A percentile compares a stretch with the other conserved stretches of the same genome.
These are phyloP conservation scores for Papilio xuthus DNA, from an alignment of 1,140 invertebrate genomes.

Conservation along the genomic window DNA sequence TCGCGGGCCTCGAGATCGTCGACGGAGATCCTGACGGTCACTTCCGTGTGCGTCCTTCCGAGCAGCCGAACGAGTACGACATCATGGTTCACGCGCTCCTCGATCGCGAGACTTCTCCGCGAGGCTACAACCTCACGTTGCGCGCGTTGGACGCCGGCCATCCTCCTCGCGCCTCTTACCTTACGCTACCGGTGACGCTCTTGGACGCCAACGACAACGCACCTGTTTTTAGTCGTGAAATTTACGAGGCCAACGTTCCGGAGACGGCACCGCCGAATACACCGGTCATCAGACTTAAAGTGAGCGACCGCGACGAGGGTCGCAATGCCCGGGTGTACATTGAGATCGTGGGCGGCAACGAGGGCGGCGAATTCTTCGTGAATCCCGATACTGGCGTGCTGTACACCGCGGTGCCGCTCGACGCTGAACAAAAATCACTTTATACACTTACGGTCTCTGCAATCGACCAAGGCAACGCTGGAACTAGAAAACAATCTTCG, in stretches of 20 bases:
- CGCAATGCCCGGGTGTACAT: conserved; percentile 92
- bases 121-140: conserved; percentile 93
- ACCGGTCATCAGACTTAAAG: conserved; percentile 92
- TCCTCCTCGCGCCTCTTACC: conserved; percentile 88
- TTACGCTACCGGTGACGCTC: conserved; percentile 89
- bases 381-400: conserved; percentile 95
- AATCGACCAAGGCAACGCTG: conserved; percentile 92
- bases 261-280: conserved; percentile 95
- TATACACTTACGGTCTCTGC: conserved; percentile 96
- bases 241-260: conserved; percentile 93
- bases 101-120: conserved; percentile 88
- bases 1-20: conserved; percentile 92
- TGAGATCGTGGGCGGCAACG: conserved; percentile 96
- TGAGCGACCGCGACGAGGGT: conserved; percentile 92
- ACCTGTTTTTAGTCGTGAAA: conserved; percentile 93
- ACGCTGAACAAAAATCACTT: conserved; percentile 93
- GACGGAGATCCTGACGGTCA: conserved; percentile 94
- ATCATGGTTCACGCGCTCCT: conserved; percentile 89
- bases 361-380: conserved; percentile 93
- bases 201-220: conserved; percentile 92
- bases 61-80: conserved; percentile 86
- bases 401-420: conserved; percentile 91
- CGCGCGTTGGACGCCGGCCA: conserved; percentile 91
- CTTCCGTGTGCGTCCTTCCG: conserved; percentile 87
- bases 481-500: conserved; percentile 91